Base-by-base conservation (phyloP, 1,140 invertebrate genomes). In the Hyphantria cunea region DNA sequence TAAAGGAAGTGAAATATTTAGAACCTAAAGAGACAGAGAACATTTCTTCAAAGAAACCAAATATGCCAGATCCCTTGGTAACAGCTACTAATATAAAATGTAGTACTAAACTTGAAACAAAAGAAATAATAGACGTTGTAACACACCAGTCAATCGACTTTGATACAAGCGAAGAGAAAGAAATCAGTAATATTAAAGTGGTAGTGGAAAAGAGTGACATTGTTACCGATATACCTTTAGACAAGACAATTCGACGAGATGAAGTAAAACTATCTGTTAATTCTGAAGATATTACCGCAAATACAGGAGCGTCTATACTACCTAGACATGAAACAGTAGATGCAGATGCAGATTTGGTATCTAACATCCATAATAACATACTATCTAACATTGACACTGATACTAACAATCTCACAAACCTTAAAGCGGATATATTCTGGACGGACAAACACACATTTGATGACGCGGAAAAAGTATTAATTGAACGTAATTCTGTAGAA, bases 391-490 rank as follows among this genome's bases (percentile, higher is more conserved):
- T 42, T 72, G 58, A 71, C 48, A 48, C 64, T 33, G 8, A 47
- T 72, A 82, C 76, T 85, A 86, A 80, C 73, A 82, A 66, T 42
- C 14, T 76, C 32, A 42, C 58, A 44, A 70, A 84, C 49, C 51
- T 86, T 53, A 80, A 82, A 79, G 17, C 65, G 13, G 83, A 90
- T 56, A 74, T 76, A 44, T 89, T 89, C 70, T 83, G 80, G 82
- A 76, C 71, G 15, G 72, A 81, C 44, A 89, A 88, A 75, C 74
- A 65, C 44, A 45, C 58, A 25, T 51, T 66, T 8, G 74, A 89
- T 66, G 83, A 89, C 31, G 82, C 84, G 13, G 86, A 89, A 82
- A 67, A 76, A 59, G 60, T 70, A 51, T 56, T 79, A 41, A 31
- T 68, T 45, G 55, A 77, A 68, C 45, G 55, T 56, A 59, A 64